Percentiles rank a stretch among this genome's conserved stretches.
phyloP scores from a whole-genome alignment of 2,888 invertebrate species.

The Himalopsyche japonica region DNA sequence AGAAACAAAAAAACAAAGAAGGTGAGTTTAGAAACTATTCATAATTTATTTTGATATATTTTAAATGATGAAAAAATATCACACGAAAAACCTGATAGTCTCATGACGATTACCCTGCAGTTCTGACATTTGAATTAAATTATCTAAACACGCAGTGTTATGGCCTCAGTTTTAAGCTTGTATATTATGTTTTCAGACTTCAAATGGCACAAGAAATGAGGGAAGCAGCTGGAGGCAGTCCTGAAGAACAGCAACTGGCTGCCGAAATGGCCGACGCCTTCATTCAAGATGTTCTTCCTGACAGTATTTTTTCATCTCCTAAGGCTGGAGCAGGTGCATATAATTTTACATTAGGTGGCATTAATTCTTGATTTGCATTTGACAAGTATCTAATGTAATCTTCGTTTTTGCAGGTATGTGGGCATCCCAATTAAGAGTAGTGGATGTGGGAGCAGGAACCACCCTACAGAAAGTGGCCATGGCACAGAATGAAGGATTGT shows the following conservation, averaged over 20 bases:
- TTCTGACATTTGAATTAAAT: constrained; percentile 21
- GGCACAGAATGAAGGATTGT: constrained; percentile 96
- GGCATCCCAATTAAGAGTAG: constrained; percentile 88
- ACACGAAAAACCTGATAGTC: constrained; percentile 43
- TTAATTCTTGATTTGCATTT: too few relatives aligned
- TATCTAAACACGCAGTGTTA: background rate
- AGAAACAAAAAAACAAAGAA: constrained; percentile 88
- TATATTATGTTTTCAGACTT: constrained; percentile 56
- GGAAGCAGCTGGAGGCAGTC: constrained; percentile 84
- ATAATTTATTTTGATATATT: background rate
- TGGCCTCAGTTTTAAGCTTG: background rate
- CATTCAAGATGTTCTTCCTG: constrained; percentile 90
- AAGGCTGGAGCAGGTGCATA: constrained; percentile 78
- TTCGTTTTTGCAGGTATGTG: constrained; percentile 72
- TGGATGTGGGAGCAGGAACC: constrained; percentile 81
- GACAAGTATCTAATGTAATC: background rate
- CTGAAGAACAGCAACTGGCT: constrained; percentile 93
- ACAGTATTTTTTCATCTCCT: constrained; percentile 92
- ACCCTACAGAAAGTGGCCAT: constrained; percentile 79
- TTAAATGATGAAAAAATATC: constrained; percentile 53
- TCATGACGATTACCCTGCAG: constrained; percentile 39
- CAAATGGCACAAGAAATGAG: constrained; percentile 99
- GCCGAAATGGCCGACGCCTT: constrained; percentile 98
- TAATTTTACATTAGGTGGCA: background rate
- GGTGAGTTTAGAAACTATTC: constrained; percentile 48